Conservation (phyloP, 2,888 invertebrate species). For the Rhagonycha fulva region DNA sequence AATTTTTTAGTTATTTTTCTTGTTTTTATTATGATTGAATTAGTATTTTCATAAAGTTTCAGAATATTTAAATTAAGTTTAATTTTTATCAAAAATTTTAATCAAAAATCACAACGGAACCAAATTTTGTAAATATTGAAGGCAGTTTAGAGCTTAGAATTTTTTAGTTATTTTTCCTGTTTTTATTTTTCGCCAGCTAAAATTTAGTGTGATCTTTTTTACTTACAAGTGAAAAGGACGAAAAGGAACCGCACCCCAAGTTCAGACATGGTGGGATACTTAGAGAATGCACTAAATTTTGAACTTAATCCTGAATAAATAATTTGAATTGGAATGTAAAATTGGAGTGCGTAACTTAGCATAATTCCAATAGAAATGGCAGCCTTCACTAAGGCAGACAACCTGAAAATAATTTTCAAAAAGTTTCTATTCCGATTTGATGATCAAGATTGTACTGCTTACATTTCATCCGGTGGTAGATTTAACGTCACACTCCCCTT, state of each 20-base stretch:
- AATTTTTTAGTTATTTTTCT: no score
- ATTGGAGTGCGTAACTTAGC: slow-evolving; percentile 90
- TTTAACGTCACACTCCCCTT: slow-evolving; percentile 88
- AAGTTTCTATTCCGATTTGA: not conserved
- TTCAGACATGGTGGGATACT: slow-evolving; percentile 66
- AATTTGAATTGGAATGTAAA: slow-evolving; percentile 91
- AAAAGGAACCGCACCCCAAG: slow-evolving; percentile 70
- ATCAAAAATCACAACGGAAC: no score
- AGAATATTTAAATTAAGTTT: no score
- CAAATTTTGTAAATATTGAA: no score
- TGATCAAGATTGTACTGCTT: slow-evolving; percentile 48
- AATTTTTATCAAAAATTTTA: no score
- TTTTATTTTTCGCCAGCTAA: no score
- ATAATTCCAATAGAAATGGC: slow-evolving; percentile 85
- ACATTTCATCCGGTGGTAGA: slow-evolving; percentile 67
- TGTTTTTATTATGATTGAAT: no score
- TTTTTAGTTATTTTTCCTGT: no score
- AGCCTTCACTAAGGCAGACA: slow-evolving; percentile 81
- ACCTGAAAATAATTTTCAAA: slow-evolving; percentile 56
- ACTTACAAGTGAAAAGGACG: slow-evolving; percentile 79
- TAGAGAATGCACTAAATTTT: slow-evolving; percentile 60
- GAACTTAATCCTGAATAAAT: slow-evolving; percentile 76
- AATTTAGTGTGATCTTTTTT: not conserved
- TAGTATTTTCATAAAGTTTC: no score
- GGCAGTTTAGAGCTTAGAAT: no score